Evolutionary conservation across 1,140 invertebrate genomes (phyloP).

Genomic region (Saxidomus purpurata): DNA sequence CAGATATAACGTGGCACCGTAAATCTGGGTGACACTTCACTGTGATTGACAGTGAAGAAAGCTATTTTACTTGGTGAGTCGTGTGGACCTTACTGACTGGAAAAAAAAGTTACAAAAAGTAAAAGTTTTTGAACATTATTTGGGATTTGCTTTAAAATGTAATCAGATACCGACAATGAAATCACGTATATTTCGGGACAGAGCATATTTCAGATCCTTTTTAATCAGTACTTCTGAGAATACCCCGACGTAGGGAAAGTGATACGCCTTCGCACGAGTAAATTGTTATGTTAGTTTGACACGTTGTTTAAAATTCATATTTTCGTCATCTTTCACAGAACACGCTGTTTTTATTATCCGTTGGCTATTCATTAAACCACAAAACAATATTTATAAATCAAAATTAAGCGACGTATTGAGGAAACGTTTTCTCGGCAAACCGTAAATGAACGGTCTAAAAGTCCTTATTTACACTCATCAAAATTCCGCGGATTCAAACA

Average conservation of each 20-base stretch:
- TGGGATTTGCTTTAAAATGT: too few species aligned
- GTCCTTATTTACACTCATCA: conserved; percentile 45
- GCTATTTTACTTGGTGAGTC: too few species aligned
- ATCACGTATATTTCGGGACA: too few species aligned
- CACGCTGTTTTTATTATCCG: background rate
- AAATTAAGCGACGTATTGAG: conserved; percentile 20
- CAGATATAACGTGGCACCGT: too few species aligned
- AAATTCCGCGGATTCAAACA: conserved; percentile 35
- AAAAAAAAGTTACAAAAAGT: too few species aligned
- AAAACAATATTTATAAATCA: conserved; percentile 48
- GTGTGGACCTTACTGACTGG: too few species aligned
- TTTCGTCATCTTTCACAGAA: background rate
- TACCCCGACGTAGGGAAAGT: background rate
- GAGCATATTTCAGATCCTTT: too few species aligned
- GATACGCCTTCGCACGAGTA: background rate
- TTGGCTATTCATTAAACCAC: conserved; percentile 18
- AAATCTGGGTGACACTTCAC: too few species aligned
- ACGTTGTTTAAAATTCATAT: conserved; percentile 35
- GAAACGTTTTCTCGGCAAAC: background rate
- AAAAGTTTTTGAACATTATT: too few species aligned
- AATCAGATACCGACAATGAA: too few species aligned
- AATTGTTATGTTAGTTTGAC: background rate
- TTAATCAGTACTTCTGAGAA: too few species aligned
- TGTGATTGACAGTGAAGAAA: too few species aligned
- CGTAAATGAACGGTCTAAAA: background rate